Conservation (phyloP, 2,797 vertebrate genomes). For the Phoeniculus purpureus region DNA sequence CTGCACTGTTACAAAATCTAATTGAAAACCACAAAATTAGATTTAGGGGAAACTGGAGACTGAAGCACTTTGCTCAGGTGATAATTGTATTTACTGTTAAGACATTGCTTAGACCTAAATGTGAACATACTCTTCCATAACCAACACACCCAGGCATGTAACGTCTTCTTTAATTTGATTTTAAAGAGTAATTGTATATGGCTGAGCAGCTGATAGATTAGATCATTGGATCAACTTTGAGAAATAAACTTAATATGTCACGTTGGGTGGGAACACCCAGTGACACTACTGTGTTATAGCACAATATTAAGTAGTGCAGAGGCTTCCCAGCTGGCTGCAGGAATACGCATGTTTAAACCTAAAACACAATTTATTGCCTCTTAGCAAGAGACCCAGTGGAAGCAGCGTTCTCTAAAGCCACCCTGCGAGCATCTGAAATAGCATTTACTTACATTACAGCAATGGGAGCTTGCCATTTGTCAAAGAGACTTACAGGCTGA, state of each 20-base stretch:
- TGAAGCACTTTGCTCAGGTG: constrained; percentile 29
- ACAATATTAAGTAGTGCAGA: neutral
- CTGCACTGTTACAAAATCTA: constrained; percentile 10
- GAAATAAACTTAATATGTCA: neutral
- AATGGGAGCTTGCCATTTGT: neutral
- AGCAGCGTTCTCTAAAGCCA: neutral
- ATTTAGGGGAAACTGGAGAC: neutral
- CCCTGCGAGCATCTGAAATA: neutral
- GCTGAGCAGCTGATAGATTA: neutral
- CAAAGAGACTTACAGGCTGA: neutral
- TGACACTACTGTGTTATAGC: neutral
- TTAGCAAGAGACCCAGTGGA: neutral
- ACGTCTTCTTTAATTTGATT: neutral
- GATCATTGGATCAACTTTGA: neutral
- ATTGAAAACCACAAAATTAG: constrained; percentile 16
- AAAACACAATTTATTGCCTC: neutral
- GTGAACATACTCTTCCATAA: neutral
- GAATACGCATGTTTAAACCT: neutral
- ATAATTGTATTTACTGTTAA: constrained; percentile 36
- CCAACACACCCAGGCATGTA: neutral
- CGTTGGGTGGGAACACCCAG: neutral
- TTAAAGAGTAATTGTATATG: neutral
- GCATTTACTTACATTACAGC: neutral
- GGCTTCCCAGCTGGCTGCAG: neutral
- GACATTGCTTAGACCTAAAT: neutral